Evolutionary conservation across 23 tunicate species (phyloP).

Genomic region (Botrylloides violaceus): DNA sequence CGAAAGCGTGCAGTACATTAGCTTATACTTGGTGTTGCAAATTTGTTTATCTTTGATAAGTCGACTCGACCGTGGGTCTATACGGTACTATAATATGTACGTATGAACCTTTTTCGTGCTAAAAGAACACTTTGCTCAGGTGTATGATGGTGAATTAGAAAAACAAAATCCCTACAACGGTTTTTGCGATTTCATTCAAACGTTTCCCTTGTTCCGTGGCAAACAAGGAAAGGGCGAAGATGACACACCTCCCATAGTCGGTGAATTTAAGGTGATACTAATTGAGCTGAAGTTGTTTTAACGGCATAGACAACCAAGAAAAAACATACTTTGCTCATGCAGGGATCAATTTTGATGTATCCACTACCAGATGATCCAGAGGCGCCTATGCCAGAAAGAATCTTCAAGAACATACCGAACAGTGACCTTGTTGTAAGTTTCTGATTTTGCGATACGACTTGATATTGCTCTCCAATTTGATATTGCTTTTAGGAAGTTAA

Average conservation of each 20-base stretch:
- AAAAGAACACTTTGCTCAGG: too few species aligned
- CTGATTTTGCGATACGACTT: too few species aligned
- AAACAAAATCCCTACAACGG: slow-evolving; percentile 44
- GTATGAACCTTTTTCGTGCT: too few species aligned
- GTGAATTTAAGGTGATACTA: slow-evolving; percentile 60
- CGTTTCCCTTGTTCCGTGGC: slow-evolving; percentile 56
- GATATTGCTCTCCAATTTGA: too few species aligned
- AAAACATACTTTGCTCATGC: neutral
- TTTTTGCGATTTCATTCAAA: slow-evolving; percentile 77
- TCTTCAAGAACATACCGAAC: slow-evolving; percentile 45
- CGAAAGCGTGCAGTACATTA: too few species aligned
- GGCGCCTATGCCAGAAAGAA: slow-evolving; percentile 38
- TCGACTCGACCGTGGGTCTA: too few species aligned
- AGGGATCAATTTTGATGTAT: slow-evolving; percentile 72
- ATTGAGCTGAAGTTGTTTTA: neutral
- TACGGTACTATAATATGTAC: too few species aligned
- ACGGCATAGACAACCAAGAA: neutral
- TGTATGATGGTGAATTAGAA: slow-evolving; percentile 57
- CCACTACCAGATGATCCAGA: slow-evolving; percentile 62
- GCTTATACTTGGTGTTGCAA: too few species aligned
- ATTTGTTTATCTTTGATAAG: too few species aligned
- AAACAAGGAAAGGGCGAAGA: slow-evolving; percentile 41
- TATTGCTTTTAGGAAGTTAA: slow-evolving; percentile 57
- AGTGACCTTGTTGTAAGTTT: slow-evolving; percentile 66
- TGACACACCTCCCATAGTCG: slow-evolving; percentile 67